These are phyloP conservation scores for Aplodontia rufa DNA, from an alignment of 2,113 vertebrate species.

Conservation along the genomic window DNA sequence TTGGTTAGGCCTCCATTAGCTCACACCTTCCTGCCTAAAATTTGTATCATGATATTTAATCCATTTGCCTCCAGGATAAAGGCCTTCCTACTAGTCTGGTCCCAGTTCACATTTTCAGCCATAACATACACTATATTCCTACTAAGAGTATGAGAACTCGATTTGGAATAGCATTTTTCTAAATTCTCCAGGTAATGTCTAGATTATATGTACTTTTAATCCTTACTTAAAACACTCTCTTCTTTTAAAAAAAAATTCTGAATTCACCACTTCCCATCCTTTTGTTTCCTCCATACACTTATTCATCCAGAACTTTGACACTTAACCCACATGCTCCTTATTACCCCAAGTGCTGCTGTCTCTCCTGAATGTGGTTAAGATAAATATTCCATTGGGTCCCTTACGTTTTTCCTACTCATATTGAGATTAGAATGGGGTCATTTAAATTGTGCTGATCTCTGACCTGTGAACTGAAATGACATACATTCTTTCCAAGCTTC, in stretches of 20 bases:
- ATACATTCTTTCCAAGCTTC: not conserved
- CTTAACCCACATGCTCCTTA: not conserved
- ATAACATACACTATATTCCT: not conserved
- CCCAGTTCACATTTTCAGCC: not conserved
- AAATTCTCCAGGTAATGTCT: not conserved
- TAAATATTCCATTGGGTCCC: not conserved
- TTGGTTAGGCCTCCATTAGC: not conserved
- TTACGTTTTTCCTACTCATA: not conserved
- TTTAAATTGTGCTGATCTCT: not conserved
- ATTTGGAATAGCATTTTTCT: not conserved
- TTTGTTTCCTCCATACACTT: not conserved
- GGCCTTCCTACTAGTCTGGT: not conserved
- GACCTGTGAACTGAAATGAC: not conserved
- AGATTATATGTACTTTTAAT: not conserved
- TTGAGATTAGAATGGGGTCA: not conserved
- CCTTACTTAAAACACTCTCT: not conserved
- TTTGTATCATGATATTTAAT: constrained; percentile 12
- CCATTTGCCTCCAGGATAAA: constrained; percentile 2
- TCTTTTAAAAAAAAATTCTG: not conserved
- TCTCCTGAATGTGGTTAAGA: not conserved
- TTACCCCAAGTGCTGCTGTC: not conserved
- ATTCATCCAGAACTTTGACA: not conserved
- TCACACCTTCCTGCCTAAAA: not conserved
- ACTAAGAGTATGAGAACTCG: not conserved
- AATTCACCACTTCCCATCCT: not conserved